phyloP scores from a whole-genome alignment of 2,797 vertebrate genomes.

The Crypturellus tataupa region DNA sequence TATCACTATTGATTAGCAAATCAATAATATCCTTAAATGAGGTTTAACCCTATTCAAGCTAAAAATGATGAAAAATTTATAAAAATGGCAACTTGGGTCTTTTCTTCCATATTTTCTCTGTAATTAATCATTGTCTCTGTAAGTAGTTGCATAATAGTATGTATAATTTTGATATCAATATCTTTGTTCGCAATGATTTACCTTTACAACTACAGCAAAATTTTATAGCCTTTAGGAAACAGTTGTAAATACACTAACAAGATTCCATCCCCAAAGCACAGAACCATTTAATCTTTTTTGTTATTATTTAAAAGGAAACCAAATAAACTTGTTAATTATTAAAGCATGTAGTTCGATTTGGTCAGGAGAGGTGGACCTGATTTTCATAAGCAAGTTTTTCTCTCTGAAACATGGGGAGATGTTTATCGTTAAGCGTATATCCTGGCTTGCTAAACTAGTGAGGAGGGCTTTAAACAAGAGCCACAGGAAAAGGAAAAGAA shows the following conservation, averaged over 20 bases:
- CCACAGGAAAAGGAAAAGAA: not conserved
- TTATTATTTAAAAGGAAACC: not conserved
- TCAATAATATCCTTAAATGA: not conserved
- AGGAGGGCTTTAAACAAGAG: not conserved
- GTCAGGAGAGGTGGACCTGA: not conserved
- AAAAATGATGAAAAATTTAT: not conserved
- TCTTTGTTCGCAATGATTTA: not conserved
- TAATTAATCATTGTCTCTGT: not conserved
- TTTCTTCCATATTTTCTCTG: not conserved
- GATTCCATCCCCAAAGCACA: not conserved
- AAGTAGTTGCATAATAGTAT: not conserved
- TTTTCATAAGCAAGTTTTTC: not conserved
- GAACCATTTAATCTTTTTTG: not conserved
- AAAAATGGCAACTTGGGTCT: not conserved
- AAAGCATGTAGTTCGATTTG: not conserved
- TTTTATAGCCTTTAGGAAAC: not conserved
- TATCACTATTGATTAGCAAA: not conserved
- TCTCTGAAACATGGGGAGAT: not conserved
- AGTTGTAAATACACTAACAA: not conserved
- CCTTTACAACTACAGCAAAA: not conserved
- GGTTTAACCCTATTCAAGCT: not conserved
- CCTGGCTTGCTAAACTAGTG: not conserved
- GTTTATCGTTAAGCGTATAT: not conserved
- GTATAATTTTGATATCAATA: not conserved
- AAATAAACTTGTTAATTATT: not conserved